A percentile compares a stretch with the other conserved stretches of the same genome.
Conservation (phyloP, 2,797 vertebrate genomes). For the Peromyscus melanophrys region DNA sequence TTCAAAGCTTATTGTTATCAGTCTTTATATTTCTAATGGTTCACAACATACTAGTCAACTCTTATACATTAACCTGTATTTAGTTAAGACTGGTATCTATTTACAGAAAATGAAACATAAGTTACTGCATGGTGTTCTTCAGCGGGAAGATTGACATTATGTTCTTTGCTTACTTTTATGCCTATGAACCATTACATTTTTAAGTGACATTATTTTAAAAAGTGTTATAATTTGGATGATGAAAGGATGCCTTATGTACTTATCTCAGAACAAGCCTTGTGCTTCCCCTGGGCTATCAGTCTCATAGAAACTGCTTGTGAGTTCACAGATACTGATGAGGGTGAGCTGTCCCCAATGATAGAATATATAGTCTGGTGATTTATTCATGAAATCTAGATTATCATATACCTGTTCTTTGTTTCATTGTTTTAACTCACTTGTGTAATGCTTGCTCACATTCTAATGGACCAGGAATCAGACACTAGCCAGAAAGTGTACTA, state of each 20-base stretch:
- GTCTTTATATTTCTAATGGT: background rate
- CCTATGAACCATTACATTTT: background rate
- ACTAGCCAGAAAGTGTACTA: background rate
- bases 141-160: background rate
- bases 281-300: background rate
- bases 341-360: background rate
- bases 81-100: background rate
- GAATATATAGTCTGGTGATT: background rate
- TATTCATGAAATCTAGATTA: background rate
- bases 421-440: background rate
- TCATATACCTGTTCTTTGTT: background rate
- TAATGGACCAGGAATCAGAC: background rate
- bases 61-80: conserved; percentile 6
- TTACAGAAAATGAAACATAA: background rate
- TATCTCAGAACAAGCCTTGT: background rate
- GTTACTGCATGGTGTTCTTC: background rate
- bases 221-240: background rate
- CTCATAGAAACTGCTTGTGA: background rate
- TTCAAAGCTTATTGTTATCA: background rate
- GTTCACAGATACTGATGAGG: background rate
- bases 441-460: background rate
- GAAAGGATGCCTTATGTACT: background rate
- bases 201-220: background rate
- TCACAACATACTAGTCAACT: background rate
- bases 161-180: background rate